phyloP scores from a whole-genome alignment of 2,888 invertebrate genomes.

The Kuschelorhynchus macadamiae region DNA sequence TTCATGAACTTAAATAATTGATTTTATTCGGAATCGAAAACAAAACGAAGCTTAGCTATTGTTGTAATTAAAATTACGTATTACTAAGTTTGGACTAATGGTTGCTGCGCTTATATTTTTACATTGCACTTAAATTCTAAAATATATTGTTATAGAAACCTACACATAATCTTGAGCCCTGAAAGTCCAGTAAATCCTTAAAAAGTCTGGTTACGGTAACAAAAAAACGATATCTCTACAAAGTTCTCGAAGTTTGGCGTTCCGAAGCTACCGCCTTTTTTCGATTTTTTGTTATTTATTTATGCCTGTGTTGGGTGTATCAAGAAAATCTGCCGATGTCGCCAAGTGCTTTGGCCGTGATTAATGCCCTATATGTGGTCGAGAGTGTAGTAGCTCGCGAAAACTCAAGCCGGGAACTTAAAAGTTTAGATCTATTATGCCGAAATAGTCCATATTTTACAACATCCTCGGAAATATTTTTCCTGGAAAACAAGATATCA shows the following conservation, averaged over 20 bases:
- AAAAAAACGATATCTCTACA: conserved; percentile 31
- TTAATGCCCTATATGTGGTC: conserved; percentile 43
- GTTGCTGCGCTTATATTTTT: no score
- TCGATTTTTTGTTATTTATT: conserved; percentile 46
- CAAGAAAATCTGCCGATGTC: conserved; percentile 50
- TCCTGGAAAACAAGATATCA: conserved; percentile 32
- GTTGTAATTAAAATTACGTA: no score
- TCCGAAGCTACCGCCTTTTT: conserved; percentile 22
- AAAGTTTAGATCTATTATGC: conserved; percentile 41
- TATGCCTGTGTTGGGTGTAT: conserved; percentile 46
- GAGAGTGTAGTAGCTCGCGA: conserved; percentile 34
- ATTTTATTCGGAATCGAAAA: no score
- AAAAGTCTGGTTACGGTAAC: conserved; percentile 11
- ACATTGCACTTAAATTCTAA: conserved; percentile 1
- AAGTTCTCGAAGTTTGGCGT: conserved; percentile 27
- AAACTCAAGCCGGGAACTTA: conserved; percentile 40
- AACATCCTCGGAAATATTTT: conserved; percentile 29
- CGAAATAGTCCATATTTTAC: conserved; percentile 40
- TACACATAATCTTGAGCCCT: no score
- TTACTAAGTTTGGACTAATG: no score
- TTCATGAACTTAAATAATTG: no score
- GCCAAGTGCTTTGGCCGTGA: conserved; percentile 46
- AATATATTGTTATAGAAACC: no score
- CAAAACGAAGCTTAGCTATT: no score
- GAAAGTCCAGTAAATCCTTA: conserved; percentile 22